Percentiles rank a stretch among this genome's conserved stretches.
phyloP scores from a whole-genome alignment of 2,797 vertebrate species.

The Carcharodon carcharias region DNA sequence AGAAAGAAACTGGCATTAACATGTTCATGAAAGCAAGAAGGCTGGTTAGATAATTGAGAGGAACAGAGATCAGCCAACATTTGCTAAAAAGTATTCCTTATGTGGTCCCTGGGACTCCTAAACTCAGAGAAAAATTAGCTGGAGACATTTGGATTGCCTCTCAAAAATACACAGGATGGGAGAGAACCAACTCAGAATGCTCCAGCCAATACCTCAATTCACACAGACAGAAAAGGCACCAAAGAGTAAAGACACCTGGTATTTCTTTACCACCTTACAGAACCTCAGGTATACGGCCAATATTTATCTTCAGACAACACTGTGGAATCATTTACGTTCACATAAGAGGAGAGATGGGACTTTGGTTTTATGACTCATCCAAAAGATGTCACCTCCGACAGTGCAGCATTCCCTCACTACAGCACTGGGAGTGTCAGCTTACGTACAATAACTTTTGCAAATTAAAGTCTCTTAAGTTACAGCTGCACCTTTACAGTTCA shows the following conservation, averaged over 20 bases:
- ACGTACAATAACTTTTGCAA: no score
- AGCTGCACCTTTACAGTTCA: neutral
- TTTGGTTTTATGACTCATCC: neutral
- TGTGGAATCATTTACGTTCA: neutral
- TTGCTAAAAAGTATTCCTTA: neutral
- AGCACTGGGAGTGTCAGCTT: neutral
- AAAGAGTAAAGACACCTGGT: neutral
- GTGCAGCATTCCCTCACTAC: neutral
- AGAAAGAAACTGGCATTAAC: neutral
- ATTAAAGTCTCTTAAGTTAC: neutral
- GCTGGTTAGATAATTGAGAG: neutral
- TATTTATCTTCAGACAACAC: no score
- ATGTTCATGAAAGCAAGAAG: neutral
- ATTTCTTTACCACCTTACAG: neutral
- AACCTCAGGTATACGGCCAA: neutral
- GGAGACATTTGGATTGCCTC: neutral
- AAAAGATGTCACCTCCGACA: neutral
- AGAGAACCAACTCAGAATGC: neutral
- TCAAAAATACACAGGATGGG: neutral
- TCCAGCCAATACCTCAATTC: neutral
- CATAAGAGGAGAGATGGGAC: neutral
- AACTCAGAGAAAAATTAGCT: neutral
- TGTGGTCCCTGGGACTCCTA: neutral
- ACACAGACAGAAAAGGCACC: neutral
- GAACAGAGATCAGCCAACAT: neutral